Base-by-base conservation (phyloP, 2,888 invertebrate species). In the Pterostichus madidus region DNA sequence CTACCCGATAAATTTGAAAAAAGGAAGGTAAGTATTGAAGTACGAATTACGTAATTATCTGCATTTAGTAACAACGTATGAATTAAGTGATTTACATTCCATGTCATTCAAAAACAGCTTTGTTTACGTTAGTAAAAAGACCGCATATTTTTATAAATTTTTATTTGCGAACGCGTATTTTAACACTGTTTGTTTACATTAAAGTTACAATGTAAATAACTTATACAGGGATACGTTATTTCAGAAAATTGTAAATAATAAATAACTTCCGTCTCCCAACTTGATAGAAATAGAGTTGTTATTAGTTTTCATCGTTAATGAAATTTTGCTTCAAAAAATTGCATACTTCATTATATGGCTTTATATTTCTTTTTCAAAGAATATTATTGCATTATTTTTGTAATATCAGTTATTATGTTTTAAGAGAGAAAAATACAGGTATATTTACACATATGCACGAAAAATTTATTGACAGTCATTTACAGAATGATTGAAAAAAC, bases 161-260 rank as follows among this genome's bases (percentile, higher is more conserved):
- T 64, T 64, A 64, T 64, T 68, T 15, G 68, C 15, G 44, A 44
- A 68, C 68, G 15, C 68, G 68, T n/a, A 68, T 68, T 6, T 39
- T 15, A 44, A 44, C 56, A 68, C 13, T 39, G 68, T 39, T 68
- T 68, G 39, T 68, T 68, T 68, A 15, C 15, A 7, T 61, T 44
- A 68, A 39, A 68, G 44, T 44, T 61, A 3, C 61, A 68, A 7
- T 44, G 10, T 68, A 39, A 68, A 39, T 39, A 68, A 39, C 64
- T 32, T 39, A 68, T 7, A 15, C 15, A 68, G 39, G 17, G 39
- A n/a, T 13, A 44, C 10, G 68, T 15, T 68, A n/a, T 68, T 68
- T 13, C 15, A 15, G 0, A 15, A 64, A 68, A 44, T 15, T 17
- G 10, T 68, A 68, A 68, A 68, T 68, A 24, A 44, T 24, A 68